A percentile compares a stretch with the other conserved stretches of the same genome.
These are phyloP conservation scores for Pitta sordida DNA, from an alignment of 2,113 vertebrate genomes.

Conservation along the genomic window DNA sequence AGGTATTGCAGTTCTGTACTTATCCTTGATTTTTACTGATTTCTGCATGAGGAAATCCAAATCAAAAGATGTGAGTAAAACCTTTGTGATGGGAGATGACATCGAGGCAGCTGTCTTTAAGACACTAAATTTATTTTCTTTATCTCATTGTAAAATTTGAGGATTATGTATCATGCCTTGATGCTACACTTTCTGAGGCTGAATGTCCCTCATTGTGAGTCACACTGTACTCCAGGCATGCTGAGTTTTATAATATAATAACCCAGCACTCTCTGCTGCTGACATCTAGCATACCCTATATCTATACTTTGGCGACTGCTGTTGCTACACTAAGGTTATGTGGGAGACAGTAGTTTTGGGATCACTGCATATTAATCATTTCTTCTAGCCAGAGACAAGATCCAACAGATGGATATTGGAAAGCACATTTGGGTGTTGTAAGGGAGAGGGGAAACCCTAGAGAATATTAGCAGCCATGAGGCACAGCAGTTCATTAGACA, in stretches of 20 bases:
- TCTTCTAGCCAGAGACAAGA: not conserved
- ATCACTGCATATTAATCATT: not conserved
- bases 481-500: not conserved
- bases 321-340: not conserved
- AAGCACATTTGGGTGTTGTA: not conserved
- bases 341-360: not conserved
- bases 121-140: not conserved
- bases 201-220: not conserved
- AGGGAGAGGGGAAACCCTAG: not conserved
- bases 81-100: not conserved
- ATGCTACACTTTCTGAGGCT: not conserved
- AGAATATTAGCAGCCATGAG: not conserved
- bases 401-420: not conserved
- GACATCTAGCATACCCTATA: not conserved
- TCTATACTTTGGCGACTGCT: not conserved
- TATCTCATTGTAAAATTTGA: not conserved
- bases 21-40: not conserved
- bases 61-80: not conserved
- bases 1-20: not conserved
- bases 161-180: not conserved
- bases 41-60: not conserved
- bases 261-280: not conserved
- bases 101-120: not conserved
- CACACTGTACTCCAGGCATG: not conserved
- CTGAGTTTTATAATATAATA: not conserved